Evolutionary conservation across 2,797 vertebrate genomes (phyloP), one percentile per base, ranked within the genome.

Genomic region (Pseudochirops corinnae): DNA sequence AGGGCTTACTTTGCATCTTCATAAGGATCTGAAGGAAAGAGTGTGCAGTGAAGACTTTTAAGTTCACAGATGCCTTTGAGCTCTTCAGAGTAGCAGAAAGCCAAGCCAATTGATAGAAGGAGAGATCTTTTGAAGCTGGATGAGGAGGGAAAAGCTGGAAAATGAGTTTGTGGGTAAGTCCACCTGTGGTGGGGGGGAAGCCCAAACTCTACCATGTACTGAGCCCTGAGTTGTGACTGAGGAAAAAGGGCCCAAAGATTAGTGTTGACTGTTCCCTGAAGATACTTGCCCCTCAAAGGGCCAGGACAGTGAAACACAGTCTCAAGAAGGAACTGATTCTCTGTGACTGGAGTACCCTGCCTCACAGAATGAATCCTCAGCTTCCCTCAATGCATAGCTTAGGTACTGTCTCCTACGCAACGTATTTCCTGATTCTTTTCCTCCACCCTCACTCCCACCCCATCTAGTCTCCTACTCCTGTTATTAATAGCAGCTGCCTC

Each of bases 11-110:
- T 57, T 90, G 67, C 91, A 50, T 55, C 94, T 94, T 60, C 55
- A 91, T 94, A 95, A 46, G 60, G 58, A 94, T 92, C 90, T 92
- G 33, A 46, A 91, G 55, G 9, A 90, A 57, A 39, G 13, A 96
- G 29, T 0, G 31, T 67, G 18, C 18, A 74, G n/a, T 10, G 67
- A 74, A n/a, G n/a, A 24, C 67, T 39, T 67, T 56, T 87, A 90
- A 58, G 10, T 52, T 26, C 39, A 29, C 74, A 39, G 95, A 29
- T 55, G 9, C 90, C 33, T 56, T 87, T 93, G 57, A 96, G 87
- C 90, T 93, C 90, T 94, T 29, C 26, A 24, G 46, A n/a, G 74
- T 7, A 55, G 92, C 4, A 93, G 56, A 90, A 95, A 96, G 67
- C 6, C 39, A 33, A 74, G 6, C 16, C 13, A 3, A 60, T 2